Conservation (phyloP, 2,113 vertebrate species). For the Lipophrys pholis region DNA sequence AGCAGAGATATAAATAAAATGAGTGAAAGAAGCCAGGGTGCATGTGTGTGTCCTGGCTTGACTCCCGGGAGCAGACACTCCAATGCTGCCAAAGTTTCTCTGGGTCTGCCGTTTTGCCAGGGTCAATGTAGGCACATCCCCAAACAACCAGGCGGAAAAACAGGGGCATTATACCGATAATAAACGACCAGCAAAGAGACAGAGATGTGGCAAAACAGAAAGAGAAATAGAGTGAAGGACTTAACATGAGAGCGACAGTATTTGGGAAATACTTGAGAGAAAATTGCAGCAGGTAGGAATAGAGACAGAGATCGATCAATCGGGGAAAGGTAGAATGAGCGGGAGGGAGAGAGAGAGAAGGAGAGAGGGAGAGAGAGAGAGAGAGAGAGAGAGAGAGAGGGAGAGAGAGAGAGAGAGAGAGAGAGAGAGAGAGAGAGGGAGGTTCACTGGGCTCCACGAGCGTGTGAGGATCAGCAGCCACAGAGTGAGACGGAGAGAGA, state of each 20-base stretch:
- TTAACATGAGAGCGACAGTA: slow-evolving; percentile 5
- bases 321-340: slow-evolving; percentile 7
- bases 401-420: slow-evolving; percentile 28
- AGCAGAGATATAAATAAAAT: slow-evolving; percentile 70
- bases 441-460: slow-evolving; percentile 64
- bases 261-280: slow-evolving; percentile 29
- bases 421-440: slow-evolving; percentile 40
- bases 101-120: slow-evolving; percentile 58
- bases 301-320: slow-evolving; percentile 36
- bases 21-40: slow-evolving; percentile 45
- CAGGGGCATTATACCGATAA: slow-evolving; percentile 37
- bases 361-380: slow-evolving; percentile 28
- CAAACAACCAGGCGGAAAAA: slow-evolving; percentile 17
- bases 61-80: slow-evolving; percentile 59
- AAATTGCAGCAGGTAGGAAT: slow-evolving; percentile 24
- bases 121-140: slow-evolving; percentile 50
- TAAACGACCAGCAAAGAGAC: slow-evolving; percentile 30
- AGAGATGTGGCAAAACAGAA: neutral
- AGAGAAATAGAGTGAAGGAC: slow-evolving; percentile 3
- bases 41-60: slow-evolving; percentile 54
- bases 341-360: slow-evolving; percentile 22
- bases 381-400: slow-evolving; percentile 25
- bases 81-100: slow-evolving; percentile 70
- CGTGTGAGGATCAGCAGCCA: slow-evolving; percentile 68
- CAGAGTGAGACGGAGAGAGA: slow-evolving; percentile 67